phyloP scores from a whole-genome alignment of 2,888 invertebrate genomes.

The Adelphocoris suturalis region DNA sequence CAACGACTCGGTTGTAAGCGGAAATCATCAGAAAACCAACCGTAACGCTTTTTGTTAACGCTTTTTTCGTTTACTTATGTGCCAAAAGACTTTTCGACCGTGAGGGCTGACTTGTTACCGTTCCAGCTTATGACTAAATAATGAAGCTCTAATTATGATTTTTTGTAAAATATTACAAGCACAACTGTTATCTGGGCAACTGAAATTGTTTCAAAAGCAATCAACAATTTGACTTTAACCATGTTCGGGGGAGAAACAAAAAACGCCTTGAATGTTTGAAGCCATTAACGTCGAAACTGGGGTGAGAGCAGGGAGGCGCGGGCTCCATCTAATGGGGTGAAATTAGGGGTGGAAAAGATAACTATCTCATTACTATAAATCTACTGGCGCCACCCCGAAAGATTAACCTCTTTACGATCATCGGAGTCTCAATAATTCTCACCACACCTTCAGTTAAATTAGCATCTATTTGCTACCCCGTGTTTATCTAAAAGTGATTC shows the following conservation, averaged over 20 bases:
- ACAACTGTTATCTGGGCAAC: no score
- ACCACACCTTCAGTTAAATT: constrained; percentile 65
- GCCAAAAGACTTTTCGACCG: no score
- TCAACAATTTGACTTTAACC: not conserved
- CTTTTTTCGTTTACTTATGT: no score
- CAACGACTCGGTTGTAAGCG: no score
- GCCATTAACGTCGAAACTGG: constrained; percentile 33
- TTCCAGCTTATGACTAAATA: no score
- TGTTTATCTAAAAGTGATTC: constrained; percentile 65
- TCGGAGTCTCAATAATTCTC: constrained; percentile 56
- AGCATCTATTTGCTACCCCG: constrained; percentile 69
- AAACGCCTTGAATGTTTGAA: not conserved
- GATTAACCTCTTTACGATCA: constrained; percentile 64
- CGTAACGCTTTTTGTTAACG: no score
- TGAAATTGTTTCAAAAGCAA: no score
- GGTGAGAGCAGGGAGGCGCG: not conserved
- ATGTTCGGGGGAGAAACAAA: not conserved
- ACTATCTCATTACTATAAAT: constrained; percentile 69
- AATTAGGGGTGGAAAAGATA: constrained; percentile 61
- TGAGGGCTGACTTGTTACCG: no score
- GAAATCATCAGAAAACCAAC: no score
- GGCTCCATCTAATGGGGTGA: constrained; percentile 47
- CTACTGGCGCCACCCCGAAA: constrained; percentile 67
- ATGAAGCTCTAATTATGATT: no score
- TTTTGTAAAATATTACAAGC: no score